Base-by-base conservation (phyloP, 2,888 invertebrate genomes). In the Tridacna gigas region DNA sequence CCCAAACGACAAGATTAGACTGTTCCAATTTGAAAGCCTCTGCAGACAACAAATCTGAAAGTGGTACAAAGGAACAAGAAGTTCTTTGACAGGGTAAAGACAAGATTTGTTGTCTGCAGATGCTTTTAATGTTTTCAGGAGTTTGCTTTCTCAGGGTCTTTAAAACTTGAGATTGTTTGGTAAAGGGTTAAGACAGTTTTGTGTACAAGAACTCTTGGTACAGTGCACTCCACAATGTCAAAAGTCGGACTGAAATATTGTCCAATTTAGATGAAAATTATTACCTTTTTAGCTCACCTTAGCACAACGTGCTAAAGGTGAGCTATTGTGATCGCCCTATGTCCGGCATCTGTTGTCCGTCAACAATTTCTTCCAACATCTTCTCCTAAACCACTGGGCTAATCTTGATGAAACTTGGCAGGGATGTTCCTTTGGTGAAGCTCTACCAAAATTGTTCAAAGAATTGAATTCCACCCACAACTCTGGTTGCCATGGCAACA, bases 221-320 rank as follows among this genome's bases (percentile, higher is more conserved):
- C 2, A 4, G 37, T 37, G 2, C 37, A 37, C 37, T 37, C 37
- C 37, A 37, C 7, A 37, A 37, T 37, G 37, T 37, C 7, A 4
- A 37, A 37, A 37, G 2, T 37, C 37, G 7, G 37, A 37, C 37
- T 37, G 37, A 2, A 37, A 4, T 37, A 37, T 37, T 37, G 37
- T 37, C 7, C 37, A 37, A 37, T 37, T 37, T 37, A 37, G 37
- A 37, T 37, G 7, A 37, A 37, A 37, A 2, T 37, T 7, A 37
- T 37, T 37, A 37, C 20, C 74, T 28, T 74, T 79, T 74, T 60
- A 25, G 28, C 47, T 28, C 51, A 51, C 51, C 51, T 51, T 51
- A 51, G 51, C 51, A 13, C n/a, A n/a, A n/a, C n/a, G n/a, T n/a
- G n/a, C n/a, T 13, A 20, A 65, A 65, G 26, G n/a, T 65, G 11